Conservation (phyloP, 2,888 invertebrate genomes). For the Archips xylosteana region DNA sequence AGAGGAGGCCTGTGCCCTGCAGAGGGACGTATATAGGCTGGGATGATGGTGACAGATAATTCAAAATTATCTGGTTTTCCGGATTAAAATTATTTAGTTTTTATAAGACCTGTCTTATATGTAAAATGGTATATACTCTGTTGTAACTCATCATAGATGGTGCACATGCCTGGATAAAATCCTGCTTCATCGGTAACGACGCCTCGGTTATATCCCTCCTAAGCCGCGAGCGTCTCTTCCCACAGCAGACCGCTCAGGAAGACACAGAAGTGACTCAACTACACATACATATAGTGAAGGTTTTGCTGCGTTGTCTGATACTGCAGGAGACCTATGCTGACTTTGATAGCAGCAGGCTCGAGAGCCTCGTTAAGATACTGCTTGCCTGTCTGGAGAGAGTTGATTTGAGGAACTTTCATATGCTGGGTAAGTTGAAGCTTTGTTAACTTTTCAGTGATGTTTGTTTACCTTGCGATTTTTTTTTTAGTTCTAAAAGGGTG, state of each 20-base stretch:
- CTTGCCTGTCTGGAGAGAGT: slow-evolving; percentile 71
- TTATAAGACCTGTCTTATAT: no score
- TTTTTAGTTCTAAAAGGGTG: no score
- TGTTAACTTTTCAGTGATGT: no score
- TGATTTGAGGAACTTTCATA: slow-evolving; percentile 79
- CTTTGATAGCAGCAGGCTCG: slow-evolving; percentile 62
- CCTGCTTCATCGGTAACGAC: slow-evolving; percentile 69
- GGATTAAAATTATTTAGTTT: no score
- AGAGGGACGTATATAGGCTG: no score
- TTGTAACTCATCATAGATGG: slow-evolving; percentile 52
- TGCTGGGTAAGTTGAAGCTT: slow-evolving; percentile 67
- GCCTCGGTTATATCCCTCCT: slow-evolving; percentile 68
- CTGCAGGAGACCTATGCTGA: slow-evolving; percentile 59
- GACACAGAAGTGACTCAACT: slow-evolving; percentile 72
- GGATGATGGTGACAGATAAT: no score
- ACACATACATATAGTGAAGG: slow-evolving; percentile 73
- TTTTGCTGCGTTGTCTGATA: slow-evolving; percentile 65
- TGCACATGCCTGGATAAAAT: slow-evolving; percentile 69
- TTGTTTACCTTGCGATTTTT: no score
- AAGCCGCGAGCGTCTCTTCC: slow-evolving; percentile 68
- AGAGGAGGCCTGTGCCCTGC: no score
- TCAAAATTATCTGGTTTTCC: no score
- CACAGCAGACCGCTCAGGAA: slow-evolving; percentile 71
- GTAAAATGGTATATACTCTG: neutral
- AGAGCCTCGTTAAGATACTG: slow-evolving; percentile 74